These are phyloP conservation scores for Notoglanidium macrostoma DNA, from an alignment of 2,797 vertebrate species.

Conservation along the genomic window DNA sequence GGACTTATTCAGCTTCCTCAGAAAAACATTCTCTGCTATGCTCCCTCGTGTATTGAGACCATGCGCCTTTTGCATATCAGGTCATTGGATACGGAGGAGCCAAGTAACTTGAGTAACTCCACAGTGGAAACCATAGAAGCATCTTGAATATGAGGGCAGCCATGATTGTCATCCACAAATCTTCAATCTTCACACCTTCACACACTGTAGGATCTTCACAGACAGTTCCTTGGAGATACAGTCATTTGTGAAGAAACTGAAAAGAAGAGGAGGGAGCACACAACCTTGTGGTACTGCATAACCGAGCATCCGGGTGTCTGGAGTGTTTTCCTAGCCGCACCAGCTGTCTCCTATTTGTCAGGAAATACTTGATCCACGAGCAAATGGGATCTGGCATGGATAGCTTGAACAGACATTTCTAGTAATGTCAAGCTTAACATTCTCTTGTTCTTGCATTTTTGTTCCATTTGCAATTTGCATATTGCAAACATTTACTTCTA, in stretches of 20 bases:
- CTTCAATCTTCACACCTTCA: neutral
- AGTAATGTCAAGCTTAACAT: neutral
- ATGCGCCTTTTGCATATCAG: neutral
- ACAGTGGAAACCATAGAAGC: conserved; percentile 10
- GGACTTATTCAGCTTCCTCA: neutral
- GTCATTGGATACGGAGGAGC: neutral
- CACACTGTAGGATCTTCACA: neutral
- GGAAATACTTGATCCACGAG: neutral
- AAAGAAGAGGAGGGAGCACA: neutral
- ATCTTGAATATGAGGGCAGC: neutral
- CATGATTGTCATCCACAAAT: neutral
- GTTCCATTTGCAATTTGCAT: neutral
- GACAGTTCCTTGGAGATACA: neutral
- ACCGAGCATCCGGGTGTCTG: neutral
- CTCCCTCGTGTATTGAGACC: neutral
- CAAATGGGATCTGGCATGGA: neutral
- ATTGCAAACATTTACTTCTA: neutral
- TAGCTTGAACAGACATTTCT: neutral
- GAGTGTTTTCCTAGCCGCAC: neutral
- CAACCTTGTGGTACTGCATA: neutral
- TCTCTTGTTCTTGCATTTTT: neutral
- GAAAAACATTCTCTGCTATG: neutral
- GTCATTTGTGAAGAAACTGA: neutral
- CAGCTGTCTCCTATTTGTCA: neutral
- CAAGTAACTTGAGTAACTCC: neutral